phyloP scores from a whole-genome alignment of 2,888 invertebrate genomes.

The Amphiduros pacificus region DNA sequence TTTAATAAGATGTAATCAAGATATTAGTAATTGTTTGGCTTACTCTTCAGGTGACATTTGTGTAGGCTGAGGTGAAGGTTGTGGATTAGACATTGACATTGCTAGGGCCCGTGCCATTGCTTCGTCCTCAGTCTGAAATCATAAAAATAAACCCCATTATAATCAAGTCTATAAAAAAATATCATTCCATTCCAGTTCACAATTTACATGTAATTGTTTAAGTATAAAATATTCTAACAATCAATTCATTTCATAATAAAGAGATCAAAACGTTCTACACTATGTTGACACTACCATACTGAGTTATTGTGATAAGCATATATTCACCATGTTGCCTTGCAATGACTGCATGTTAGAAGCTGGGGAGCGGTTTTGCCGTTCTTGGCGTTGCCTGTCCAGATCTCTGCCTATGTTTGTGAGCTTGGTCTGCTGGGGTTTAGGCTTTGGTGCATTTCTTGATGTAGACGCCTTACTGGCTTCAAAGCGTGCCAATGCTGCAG shows the following conservation, averaged over 20 bases:
- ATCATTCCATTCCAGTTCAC: neutral
- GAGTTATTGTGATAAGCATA: no score
- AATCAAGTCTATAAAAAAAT: neutral
- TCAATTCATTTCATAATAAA: no score
- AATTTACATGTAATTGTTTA: neutral
- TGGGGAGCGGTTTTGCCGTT: no score
- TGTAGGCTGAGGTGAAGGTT: neutral
- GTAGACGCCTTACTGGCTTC: neutral
- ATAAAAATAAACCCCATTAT: neutral
- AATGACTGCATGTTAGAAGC: no score
- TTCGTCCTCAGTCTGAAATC: conserved; percentile 78
- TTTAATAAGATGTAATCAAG: neutral
- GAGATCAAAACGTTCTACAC: no score
- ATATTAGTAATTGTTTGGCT: neutral
- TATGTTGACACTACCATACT: no score
- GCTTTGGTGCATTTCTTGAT: no score
- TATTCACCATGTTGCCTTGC: no score
- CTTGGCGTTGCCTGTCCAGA: neutral
- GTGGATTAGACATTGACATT: conserved; percentile 38
- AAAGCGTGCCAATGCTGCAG: neutral
- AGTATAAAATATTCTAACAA: neutral
- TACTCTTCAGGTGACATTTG: conserved; percentile 1
- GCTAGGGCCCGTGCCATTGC: conserved; percentile 80
- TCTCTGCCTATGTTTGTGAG: neutral
- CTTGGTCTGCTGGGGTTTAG: neutral